Evolutionary conservation across 2,888 invertebrate genomes (phyloP), one percentile per base, ranked within the genome.

Genomic region (Hofmannophila pseudospretella): DNA sequence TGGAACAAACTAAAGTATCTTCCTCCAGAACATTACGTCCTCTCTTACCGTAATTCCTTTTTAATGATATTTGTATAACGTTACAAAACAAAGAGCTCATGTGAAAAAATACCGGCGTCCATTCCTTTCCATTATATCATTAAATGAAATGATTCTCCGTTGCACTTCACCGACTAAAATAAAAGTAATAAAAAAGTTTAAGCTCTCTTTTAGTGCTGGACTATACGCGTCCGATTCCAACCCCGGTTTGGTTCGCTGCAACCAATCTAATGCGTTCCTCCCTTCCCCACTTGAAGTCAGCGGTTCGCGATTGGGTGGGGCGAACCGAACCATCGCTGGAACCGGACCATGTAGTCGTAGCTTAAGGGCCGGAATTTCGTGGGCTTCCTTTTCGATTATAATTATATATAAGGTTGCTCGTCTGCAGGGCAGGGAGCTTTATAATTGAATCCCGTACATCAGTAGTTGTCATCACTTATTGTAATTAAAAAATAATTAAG

Each of bases 401-500:
- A 72, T 71, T 66, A 69, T 54, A 55, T 66, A 69, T 54, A 55
- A 52, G 47, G 51, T 58, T 52, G 44, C 47, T 38, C 44, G 31
- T 30, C 39, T 38, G 37, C 45, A 39, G n/a, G n/a, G 3, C 16
- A 5, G 39, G 39, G 47, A 38, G 49, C 54, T 44, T 58, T 51
- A 57, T 68, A 70, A 73, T 73, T 27, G 11, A 27, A 27, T 63
- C 61, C 49, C 51, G 54, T 58, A 58, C 58, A 71, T 64, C 68
- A 60, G 59, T 57, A 60, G 60, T 64, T 67, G 68, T 70, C 66
- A 64, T 69, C 68, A 56, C 62, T 66, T 60, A 58, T 44, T 51
- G 58, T 66, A 64, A 72, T 73, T 63, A 55, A 72, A 69, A 68
- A 68, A 60, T 62, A 64, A 70, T 68, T 57, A 58, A 42, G 45